Percentiles rank a stretch among this genome's conserved stretches.
phyloP scores from a whole-genome alignment of 2,797 vertebrate species.

The Danio choprae region DNA sequence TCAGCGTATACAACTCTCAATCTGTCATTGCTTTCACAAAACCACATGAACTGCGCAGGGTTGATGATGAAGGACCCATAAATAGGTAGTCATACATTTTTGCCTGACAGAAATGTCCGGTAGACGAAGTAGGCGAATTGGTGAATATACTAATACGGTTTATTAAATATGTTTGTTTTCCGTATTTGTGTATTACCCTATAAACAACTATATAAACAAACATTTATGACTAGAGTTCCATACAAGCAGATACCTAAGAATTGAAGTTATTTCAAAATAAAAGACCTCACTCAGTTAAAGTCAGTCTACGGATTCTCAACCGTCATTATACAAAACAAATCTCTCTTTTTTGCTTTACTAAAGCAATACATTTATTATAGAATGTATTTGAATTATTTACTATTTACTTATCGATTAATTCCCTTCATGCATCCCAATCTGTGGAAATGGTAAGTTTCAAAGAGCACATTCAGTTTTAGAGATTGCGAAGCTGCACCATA shows the following conservation, averaged over 20 bases:
- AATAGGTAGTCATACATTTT: not conserved
- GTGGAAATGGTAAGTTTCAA: not conserved
- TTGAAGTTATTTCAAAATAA: conserved; percentile 8
- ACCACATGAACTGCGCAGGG: not conserved
- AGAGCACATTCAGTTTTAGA: not conserved
- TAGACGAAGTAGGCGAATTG: no score
- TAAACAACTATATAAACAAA: not conserved
- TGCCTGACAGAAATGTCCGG: conserved; percentile 6
- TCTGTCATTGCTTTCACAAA: not conserved
- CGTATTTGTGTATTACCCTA: not conserved
- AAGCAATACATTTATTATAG: not conserved
- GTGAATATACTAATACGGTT: no score
- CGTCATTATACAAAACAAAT: no score
- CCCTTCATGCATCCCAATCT: not conserved
- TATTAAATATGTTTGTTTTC: no score
- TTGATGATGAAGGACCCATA: conserved; percentile 21
- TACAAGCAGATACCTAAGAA: not conserved
- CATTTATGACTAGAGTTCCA: not conserved
- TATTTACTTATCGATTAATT: not conserved
- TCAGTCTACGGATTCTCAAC: no score
- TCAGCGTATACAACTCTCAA: not conserved
- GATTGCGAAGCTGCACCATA: not conserved
- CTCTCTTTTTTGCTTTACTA: no score
- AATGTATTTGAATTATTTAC: not conserved
- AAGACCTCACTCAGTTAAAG: not conserved